Evolutionary conservation across 1,140 invertebrate species (phyloP).

Genomic region (Frieseomelitta varia): DNA sequence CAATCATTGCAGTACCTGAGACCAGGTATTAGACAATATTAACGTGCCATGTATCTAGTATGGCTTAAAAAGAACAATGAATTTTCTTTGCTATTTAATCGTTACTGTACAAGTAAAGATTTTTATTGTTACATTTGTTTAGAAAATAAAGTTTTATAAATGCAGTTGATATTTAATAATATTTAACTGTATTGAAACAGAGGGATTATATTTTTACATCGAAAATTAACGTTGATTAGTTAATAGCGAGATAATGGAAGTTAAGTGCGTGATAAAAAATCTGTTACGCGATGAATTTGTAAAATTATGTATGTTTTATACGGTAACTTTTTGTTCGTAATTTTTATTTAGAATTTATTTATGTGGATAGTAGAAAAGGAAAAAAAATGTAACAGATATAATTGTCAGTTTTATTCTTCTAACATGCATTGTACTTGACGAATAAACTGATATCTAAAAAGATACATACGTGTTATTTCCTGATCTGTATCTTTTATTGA

Average conservation of each 20-base stretch:
- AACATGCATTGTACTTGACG: background rate
- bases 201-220: slow-evolving; percentile 36
- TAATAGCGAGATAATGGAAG: background rate
- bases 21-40: slow-evolving; percentile 38
- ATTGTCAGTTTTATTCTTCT: background rate
- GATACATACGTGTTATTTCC: background rate
- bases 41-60: slow-evolving; percentile 22
- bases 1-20: slow-evolving; percentile 4
- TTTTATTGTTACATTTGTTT: slow-evolving; percentile 32
- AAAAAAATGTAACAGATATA: background rate
- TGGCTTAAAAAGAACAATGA: background rate
- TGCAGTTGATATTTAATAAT: background rate
- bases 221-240: slow-evolving; percentile 14
- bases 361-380: background rate
- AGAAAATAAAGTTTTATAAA: background rate
- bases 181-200: background rate
- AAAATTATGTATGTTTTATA: background rate
- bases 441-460: background rate
- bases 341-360: slow-evolving; percentile 20
- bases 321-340: background rate
- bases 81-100: background rate
- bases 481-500: background rate
- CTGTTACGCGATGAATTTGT: background rate
- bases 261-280: background rate
- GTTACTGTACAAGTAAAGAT: slow-evolving; percentile 20